Evolutionary conservation across 1,140 invertebrate genomes (phyloP).

Genomic region (Wiebesia pumilae): DNA sequence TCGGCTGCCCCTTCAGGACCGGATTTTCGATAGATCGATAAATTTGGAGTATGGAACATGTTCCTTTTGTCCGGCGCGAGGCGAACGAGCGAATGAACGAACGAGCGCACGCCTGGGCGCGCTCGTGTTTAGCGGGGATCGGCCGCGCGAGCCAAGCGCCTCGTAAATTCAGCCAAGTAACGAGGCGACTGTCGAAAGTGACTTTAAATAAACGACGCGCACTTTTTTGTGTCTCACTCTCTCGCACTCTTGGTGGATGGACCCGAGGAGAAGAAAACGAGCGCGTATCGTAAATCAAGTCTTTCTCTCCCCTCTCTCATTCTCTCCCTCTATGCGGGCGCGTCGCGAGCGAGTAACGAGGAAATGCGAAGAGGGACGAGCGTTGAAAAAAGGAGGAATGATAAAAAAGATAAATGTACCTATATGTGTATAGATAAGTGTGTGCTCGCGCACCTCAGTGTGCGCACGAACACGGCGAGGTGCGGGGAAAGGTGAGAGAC

Average conservation of each 20-base stretch:
- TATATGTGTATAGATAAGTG: not conserved
- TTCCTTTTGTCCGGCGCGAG: slow-evolving; percentile 59
- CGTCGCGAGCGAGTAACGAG: slow-evolving; percentile 57
- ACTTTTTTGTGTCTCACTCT: slow-evolving; percentile 57
- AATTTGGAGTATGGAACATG: slow-evolving; percentile 51
- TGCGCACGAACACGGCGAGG: not conserved
- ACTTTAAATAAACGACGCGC: slow-evolving; percentile 69
- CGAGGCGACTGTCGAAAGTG: slow-evolving; percentile 72
- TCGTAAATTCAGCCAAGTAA: slow-evolving; percentile 72
- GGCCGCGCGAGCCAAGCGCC: slow-evolving; percentile 51
- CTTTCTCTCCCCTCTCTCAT: slow-evolving; percentile 24
- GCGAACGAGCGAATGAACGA: too few species aligned
- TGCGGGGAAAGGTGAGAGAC: not conserved
- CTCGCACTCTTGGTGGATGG: slow-evolving; percentile 60
- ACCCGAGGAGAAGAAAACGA: slow-evolving; percentile 56
- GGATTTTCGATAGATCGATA: slow-evolving; percentile 54
- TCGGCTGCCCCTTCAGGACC: slow-evolving; percentile 9
- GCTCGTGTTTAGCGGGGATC: slow-evolving; percentile 3
- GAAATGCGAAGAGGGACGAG: slow-evolving; percentile 47
- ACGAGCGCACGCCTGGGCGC: not conserved
- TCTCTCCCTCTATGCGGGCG: slow-evolving; percentile 39
- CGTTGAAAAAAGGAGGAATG: slow-evolving; percentile 57
- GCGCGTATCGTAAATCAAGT: slow-evolving; percentile 68
- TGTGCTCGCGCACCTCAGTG: not conserved
- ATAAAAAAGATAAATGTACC: slow-evolving; percentile 20